Evolutionary conservation across 2,797 vertebrate species (phyloP).

Genomic region (Pipistrellus pygmaeus): DNA sequence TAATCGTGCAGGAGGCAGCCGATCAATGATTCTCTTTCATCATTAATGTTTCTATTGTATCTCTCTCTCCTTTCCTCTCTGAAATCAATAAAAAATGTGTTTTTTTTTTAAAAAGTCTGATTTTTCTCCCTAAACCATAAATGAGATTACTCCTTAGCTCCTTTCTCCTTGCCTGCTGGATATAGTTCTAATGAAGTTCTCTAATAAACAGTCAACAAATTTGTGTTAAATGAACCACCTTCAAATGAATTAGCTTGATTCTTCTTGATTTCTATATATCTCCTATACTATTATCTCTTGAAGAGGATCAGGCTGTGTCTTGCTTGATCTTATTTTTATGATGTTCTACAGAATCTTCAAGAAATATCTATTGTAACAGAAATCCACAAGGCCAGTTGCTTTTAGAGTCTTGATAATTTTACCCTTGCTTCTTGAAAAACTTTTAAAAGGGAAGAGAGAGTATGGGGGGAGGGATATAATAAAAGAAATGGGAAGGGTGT

Average conservation of each 20-base stretch:
- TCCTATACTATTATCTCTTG: neutral
- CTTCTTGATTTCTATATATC: conserved; percentile 32
- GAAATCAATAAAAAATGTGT: no score
- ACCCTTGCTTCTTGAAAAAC: neutral
- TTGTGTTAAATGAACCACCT: conserved; percentile 11
- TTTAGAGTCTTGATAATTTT: conserved; percentile 28
- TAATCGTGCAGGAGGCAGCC: no score
- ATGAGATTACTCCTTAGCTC: conserved; percentile 5
- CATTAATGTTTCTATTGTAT: no score
- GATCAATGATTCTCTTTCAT: no score
- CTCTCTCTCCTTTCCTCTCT: no score
- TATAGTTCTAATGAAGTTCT: neutral
- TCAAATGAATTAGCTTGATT: conserved; percentile 35
- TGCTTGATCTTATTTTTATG: conserved; percentile 19
- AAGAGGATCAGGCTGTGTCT: neutral
- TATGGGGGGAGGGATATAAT: neutral
- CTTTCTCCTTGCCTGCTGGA: neutral
- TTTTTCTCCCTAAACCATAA: conserved; percentile 40
- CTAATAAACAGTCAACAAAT: conserved; percentile 18
- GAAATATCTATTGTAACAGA: neutral
- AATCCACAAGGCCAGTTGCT: neutral
- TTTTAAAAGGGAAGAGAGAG: neutral
- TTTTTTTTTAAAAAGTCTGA: neutral
- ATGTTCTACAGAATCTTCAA: neutral
- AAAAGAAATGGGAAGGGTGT: neutral